phyloP scores from a whole-genome alignment of 2,888 invertebrate species.

The Cynaeus angustus region DNA sequence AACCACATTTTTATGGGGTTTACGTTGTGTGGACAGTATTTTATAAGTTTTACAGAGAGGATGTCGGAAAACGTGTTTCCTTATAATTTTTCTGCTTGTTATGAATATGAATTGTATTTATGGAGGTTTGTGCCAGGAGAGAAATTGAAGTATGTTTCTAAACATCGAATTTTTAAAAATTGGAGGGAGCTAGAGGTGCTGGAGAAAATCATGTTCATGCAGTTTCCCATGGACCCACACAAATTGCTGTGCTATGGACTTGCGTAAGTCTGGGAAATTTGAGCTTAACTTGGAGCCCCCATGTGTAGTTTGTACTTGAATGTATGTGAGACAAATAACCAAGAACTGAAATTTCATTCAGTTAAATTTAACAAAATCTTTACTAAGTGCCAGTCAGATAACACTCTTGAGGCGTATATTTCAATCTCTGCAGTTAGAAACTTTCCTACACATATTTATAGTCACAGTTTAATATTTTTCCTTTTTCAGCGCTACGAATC shows the following conservation, averaged over 20 bases:
- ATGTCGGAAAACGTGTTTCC: slow-evolving; percentile 55
- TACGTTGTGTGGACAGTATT: slow-evolving; percentile 94
- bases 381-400: no score
- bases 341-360: no score
- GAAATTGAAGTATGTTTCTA: slow-evolving; percentile 65
- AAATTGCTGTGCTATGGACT: slow-evolving; percentile 81
- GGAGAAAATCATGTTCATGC: slow-evolving; percentile 79
- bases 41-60: slow-evolving; percentile 85
- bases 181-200: slow-evolving; percentile 64
- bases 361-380: no score
- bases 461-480: slow-evolving; percentile 1
- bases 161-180: slow-evolving; percentile 70
- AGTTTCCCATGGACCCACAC: slow-evolving; percentile 80
- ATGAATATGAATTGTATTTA: slow-evolving; percentile 69
- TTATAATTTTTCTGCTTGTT: slow-evolving; percentile 58
- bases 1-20: slow-evolving; percentile 96
- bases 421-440: no score
- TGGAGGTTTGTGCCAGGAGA: slow-evolving; percentile 70
- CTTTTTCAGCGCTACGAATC: slow-evolving; percentile 62
- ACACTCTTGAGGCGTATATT: background rate
- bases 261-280: slow-evolving; percentile 72
- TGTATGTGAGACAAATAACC: no score
- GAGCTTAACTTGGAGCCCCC: no score
- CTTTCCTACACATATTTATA: no score
- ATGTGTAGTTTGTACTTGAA: no score